These are phyloP conservation scores for Sialis lutaria DNA, from an alignment of 2,888 invertebrate genomes.

Conservation along the genomic window DNA sequence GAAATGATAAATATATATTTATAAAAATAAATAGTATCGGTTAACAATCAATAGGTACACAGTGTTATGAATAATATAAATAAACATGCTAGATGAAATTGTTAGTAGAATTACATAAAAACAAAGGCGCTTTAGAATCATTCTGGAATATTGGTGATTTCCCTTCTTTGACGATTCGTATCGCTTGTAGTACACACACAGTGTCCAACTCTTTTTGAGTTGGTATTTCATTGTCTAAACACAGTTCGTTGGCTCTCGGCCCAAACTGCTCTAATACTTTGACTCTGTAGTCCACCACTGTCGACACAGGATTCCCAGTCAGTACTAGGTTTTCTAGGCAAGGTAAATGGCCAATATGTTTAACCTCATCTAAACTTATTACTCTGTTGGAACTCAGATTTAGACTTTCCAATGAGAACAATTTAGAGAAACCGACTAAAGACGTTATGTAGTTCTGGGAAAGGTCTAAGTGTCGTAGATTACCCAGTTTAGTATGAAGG, in stretches of 20 bases:
- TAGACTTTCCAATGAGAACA: conserved; percentile 72
- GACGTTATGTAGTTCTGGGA: conserved; percentile 67
- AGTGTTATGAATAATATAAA: no score
- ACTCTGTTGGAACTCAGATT: conserved; percentile 79
- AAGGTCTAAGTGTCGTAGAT: conserved; percentile 69
- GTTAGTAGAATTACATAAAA: background rate
- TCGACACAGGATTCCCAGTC: conserved; percentile 79
- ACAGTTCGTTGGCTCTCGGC: conserved; percentile 63
- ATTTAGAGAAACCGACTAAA: conserved; percentile 54
- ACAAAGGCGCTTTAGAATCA: conserved; percentile 19
- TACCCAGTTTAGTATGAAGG: conserved; percentile 74
- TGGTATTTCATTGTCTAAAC: conserved; percentile 74
- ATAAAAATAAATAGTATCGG: no score
- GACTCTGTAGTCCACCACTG: conserved; percentile 74
- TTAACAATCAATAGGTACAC: no score
- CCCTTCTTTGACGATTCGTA: conserved; percentile 59
- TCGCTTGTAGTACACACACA: conserved; percentile 75
- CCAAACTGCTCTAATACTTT: conserved; percentile 80
- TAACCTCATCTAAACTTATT: conserved; percentile 62
- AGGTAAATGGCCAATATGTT: conserved; percentile 62
- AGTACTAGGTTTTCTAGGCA: conserved; percentile 74
- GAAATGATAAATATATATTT: no score
- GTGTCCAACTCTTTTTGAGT: conserved; percentile 82
- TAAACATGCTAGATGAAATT: background rate
- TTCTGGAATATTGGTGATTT: conserved; percentile 39